Evolutionary conservation across 2,797 vertebrate genomes (phyloP).

Genomic region (Argyrosomus regius): DNA sequence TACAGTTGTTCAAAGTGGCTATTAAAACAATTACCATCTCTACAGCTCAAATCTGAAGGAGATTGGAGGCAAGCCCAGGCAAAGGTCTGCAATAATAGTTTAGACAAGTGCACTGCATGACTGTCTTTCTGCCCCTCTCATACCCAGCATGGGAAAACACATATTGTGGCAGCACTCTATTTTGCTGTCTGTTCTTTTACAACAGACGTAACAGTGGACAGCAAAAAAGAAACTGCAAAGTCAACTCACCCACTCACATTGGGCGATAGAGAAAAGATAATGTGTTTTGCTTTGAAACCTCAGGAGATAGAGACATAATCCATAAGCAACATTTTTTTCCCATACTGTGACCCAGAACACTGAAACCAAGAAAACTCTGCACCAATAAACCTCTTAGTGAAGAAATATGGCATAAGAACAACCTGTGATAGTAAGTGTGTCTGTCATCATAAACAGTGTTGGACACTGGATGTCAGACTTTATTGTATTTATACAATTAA

Average conservation of each 20-base stretch:
- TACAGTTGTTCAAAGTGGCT: slow-evolving; percentile 48
- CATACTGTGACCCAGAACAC: neutral
- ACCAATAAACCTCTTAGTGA: neutral
- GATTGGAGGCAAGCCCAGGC: slow-evolving; percentile 32
- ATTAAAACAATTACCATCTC: slow-evolving; percentile 53
- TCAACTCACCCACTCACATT: slow-evolving; percentile 32
- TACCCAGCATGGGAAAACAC: slow-evolving; percentile 39
- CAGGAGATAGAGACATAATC: slow-evolving; percentile 15
- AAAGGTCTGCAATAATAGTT: slow-evolving; percentile 58
- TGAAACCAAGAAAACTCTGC: slow-evolving; percentile 14
- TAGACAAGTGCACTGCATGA: slow-evolving; percentile 36
- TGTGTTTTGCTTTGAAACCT: slow-evolving; percentile 35
- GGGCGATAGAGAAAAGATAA: slow-evolving; percentile 2
- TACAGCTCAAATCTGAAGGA: slow-evolving; percentile 45
- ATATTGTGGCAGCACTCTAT: slow-evolving; percentile 13
- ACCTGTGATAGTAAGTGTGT: neutral
- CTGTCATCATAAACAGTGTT: neutral
- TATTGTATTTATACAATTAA: neutral
- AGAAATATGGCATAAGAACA: slow-evolving; percentile 17
- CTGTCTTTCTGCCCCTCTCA: slow-evolving; percentile 40
- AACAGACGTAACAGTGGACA: neutral
- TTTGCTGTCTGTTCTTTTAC: slow-evolving; percentile 15
- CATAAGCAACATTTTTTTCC: slow-evolving; percentile 18
- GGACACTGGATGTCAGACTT: neutral
- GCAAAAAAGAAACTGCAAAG: slow-evolving; percentile 22